These are phyloP conservation scores for Sebastes cheni DNA, from an alignment of 2,797 vertebrate genomes.

Conservation along the genomic window DNA sequence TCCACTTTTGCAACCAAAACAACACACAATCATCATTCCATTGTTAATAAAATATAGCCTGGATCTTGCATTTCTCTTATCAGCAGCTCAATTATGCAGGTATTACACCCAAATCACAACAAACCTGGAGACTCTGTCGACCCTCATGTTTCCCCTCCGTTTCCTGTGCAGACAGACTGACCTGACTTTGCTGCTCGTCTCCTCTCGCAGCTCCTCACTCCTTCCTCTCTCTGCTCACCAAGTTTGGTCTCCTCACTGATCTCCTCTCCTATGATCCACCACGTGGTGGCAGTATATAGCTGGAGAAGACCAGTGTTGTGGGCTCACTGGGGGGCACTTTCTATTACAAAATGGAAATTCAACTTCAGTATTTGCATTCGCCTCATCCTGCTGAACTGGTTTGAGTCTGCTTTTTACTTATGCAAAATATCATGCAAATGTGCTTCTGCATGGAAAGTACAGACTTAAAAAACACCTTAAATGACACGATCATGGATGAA, in stretches of 20 bases:
- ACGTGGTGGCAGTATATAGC: slow-evolving; percentile 67
- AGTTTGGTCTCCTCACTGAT: neutral
- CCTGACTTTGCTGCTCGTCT: neutral
- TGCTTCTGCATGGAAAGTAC: slow-evolving; percentile 7
- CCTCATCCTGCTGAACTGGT: slow-evolving; percentile 69
- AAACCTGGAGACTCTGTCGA: slow-evolving; percentile 39
- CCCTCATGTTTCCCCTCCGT: slow-evolving; percentile 17
- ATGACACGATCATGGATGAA: neutral
- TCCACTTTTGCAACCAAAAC: neutral
- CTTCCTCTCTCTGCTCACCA: neutral
- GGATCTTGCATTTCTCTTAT: neutral
- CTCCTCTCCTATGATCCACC: slow-evolving; percentile 11
- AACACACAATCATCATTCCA: neutral
- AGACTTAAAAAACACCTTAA: neutral
- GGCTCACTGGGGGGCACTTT: neutral
- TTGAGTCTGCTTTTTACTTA: slow-evolving; percentile 45
- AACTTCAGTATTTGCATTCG: slow-evolving; percentile 70
- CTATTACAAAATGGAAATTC: slow-evolving; percentile 56
- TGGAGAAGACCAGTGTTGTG: neutral
- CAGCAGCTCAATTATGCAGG: neutral
- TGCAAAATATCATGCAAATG: slow-evolving; percentile 62
- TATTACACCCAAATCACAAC: slow-evolving; percentile 4
- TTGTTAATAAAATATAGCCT: neutral
- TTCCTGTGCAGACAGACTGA: slow-evolving; percentile 14
- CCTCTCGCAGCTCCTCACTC: neutral